Conservation (phyloP, 2,888 invertebrate genomes). For the Holacanthella duospinosa region DNA sequence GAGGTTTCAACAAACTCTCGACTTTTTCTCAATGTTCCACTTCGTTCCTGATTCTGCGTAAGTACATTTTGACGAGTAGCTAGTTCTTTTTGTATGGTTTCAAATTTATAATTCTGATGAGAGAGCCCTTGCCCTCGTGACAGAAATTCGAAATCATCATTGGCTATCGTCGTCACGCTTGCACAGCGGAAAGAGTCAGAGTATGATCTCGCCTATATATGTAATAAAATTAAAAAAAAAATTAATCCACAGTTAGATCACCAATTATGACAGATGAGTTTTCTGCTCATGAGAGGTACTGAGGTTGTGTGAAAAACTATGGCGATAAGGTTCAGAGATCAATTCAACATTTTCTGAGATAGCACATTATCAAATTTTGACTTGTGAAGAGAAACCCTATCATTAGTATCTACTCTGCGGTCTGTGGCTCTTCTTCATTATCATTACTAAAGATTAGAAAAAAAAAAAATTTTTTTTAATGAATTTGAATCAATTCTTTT, state of each 20-base stretch:
- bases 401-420: too few species aligned
- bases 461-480: too few species aligned
- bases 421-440: too few species aligned
- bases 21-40: neutral
- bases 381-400: neutral
- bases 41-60: neutral
- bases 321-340: neutral
- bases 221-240: neutral
- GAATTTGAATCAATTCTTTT: too few species aligned
- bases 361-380: too few species aligned
- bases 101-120: neutral
- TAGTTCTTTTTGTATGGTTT: too few species aligned
- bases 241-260: neutral
- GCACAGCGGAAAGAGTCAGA: slow-evolving; percentile 8
- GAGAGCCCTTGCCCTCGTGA: neutral
- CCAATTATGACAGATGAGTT: neutral
- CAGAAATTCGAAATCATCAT: slow-evolving; percentile 22
- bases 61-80: too few species aligned
- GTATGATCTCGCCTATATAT: neutral
- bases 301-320: too few species aligned
- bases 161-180: slow-evolving; percentile 20
- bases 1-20: neutral
- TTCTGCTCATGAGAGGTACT: too few species aligned
- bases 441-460: too few species aligned
- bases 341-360: too few species aligned